Percentiles rank a stretch among this genome's conserved stretches.
Evolutionary conservation across 1,140 invertebrate genomes (phyloP).

Genomic region (Andrena cerasifolii): DNA sequence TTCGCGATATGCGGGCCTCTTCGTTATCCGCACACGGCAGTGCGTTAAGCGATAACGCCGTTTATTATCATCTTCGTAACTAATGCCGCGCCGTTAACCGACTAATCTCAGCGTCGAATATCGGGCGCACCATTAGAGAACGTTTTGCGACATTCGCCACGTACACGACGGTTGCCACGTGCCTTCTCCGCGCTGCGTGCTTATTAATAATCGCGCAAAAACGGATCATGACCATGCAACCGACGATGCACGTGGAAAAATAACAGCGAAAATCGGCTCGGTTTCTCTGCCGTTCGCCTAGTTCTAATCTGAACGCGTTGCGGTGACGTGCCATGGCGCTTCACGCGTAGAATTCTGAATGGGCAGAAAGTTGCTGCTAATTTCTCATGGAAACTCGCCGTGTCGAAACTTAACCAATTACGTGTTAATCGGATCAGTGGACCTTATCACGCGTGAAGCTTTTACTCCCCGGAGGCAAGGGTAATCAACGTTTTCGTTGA

Average conservation of each 20-base stretch:
- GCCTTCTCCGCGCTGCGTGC: not conserved
- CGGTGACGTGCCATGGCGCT: not conserved
- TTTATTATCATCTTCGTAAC: conserved; percentile 65
- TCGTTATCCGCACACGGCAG: conserved; percentile 47
- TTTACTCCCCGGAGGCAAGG: conserved; percentile 10
- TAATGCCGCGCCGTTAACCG: conserved; percentile 58
- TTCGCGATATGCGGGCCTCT: conserved; percentile 23
- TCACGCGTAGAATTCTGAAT: conserved; percentile 11
- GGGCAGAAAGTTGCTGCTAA: conserved; percentile 16
- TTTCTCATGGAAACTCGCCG: conserved; percentile 39
- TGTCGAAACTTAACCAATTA: conserved; percentile 53
- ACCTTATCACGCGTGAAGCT: conserved; percentile 39
- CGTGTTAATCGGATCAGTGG: conserved; percentile 49
- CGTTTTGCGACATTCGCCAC: conserved; percentile 18
- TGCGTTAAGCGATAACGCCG: conserved; percentile 56
- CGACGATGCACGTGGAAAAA: not conserved
- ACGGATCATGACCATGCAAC: conserved; percentile 4
- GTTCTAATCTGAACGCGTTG: not conserved
- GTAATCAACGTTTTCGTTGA: too few relatives aligned
- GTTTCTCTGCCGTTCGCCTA: not conserved
- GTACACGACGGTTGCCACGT: conserved; percentile 15
- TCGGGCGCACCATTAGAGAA: conserved; percentile 35
- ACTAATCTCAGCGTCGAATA: conserved; percentile 50
- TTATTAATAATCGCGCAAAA: not conserved
- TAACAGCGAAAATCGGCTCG: too few relatives aligned